phyloP scores from a whole-genome alignment of 2,113 vertebrate species.

The Henicopernis longicauda region DNA sequence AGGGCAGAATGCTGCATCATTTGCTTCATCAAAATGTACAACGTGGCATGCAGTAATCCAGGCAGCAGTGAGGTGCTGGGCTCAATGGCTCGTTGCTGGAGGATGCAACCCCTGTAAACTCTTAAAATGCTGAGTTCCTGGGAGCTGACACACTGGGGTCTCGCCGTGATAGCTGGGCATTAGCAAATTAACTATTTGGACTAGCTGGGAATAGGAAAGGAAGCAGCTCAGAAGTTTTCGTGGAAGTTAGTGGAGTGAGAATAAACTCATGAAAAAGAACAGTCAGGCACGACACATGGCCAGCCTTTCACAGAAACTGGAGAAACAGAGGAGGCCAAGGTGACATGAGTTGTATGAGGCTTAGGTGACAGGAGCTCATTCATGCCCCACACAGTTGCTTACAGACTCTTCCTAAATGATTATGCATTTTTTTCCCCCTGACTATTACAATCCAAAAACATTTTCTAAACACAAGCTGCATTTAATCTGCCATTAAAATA shows the following conservation, averaged over 20 bases:
- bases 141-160: background rate
- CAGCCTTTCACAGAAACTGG: background rate
- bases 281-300: background rate
- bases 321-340: background rate
- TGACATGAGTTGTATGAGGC: background rate
- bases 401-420: background rate
- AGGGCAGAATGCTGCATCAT: conserved; percentile 40
- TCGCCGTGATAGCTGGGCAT: background rate
- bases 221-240: background rate
- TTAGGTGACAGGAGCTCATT: background rate
- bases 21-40: conserved; percentile 26
- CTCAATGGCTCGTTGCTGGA: background rate
- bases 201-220: background rate
- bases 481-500: background rate
- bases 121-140: background rate
- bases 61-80: background rate
- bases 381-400: background rate
- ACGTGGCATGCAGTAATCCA: background rate
- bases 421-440: background rate
- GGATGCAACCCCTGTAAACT: background rate
- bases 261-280: background rate
- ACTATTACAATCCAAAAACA: background rate
- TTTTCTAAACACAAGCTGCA: background rate
- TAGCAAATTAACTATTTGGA: background rate
- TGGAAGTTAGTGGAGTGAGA: background rate